Evolutionary conservation across 2,113 vertebrate genomes (phyloP), one percentile per base, ranked within the genome.

Genomic region (Saccopteryx leptura): DNA sequence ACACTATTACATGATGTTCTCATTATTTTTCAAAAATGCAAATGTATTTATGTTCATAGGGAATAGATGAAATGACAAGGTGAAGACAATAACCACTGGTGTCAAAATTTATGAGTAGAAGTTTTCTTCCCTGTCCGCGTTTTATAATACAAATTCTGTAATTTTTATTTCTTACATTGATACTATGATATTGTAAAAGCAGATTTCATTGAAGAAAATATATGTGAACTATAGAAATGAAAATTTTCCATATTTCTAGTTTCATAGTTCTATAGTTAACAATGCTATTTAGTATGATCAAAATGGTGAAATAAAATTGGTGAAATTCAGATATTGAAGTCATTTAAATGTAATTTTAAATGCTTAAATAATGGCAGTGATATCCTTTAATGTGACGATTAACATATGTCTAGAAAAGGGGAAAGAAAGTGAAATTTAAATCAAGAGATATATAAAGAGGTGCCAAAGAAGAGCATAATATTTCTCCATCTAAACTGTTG

Each of bases 181-280:
- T 18, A 88, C 18, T 39, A 46, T 78, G n/a, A 1, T 48, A 76
- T 76, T 56, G 86, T 89, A 21, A 79, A 92, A 71, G 54, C 84
- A 89, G 94, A 84, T 69, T 82, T 91, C 9, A 68, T 3, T 88
- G 31, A 81, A 88, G 26, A 91, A 95, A 75, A 85, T 75, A 46
- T 60, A 74, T 84, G 26, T 68, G 46, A 88, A 31, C 46, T 65
- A 2, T 33, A 65, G 13, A 93, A 88, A 17, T 81, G 21, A 76
- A 83, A 71, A 3, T 2, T 82, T 81, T 56, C 52, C 72, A 5
- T 72, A 63, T 82, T 26, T 95, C 63, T 48, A 74, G 13, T 48
- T 74, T 11, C 33, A 60, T 56, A 56, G 26, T 2, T 74, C 52
- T 74, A 31, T 31, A 58, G 50, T 60, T 94, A 89, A 83, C 7